Conservation (phyloP, 2,888 invertebrate genomes). For the Aleiodes leptofemur region DNA sequence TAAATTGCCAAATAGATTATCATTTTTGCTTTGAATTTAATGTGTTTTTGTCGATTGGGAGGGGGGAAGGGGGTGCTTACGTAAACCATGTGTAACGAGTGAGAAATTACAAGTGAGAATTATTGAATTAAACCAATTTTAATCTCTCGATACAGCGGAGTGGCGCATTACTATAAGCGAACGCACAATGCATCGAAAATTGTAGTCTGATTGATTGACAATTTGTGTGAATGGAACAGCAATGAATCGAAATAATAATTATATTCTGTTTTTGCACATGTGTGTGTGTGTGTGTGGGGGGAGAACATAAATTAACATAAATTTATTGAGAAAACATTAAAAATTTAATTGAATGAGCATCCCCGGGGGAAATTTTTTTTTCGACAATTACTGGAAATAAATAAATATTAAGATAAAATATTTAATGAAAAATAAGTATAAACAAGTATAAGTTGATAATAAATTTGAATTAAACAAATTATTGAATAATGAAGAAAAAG, state of each 20-base stretch:
- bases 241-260: slow-evolving; percentile 20
- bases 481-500: slow-evolving; percentile 36
- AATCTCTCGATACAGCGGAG: slow-evolving; percentile 11
- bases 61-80: slow-evolving; percentile 9
- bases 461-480: slow-evolving; percentile 39
- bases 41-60: background rate
- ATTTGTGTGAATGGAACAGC: slow-evolving; percentile 26
- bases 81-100: slow-evolving; percentile 2
- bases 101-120: slow-evolving; percentile 12
- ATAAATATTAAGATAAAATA: slow-evolving; percentile 36
- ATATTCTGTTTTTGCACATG: slow-evolving; percentile 19
- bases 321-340: slow-evolving; percentile 14
- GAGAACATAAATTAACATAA: slow-evolving; percentile 19
- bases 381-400: background rate
- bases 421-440: slow-evolving; percentile 31
- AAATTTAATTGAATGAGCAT: too few species aligned
- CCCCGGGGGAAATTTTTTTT: too few species aligned
- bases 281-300: too few species aligned
- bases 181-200: slow-evolving; percentile 54
- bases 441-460: slow-evolving; percentile 38
- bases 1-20: background rate
- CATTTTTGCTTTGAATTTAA: background rate
- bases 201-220: slow-evolving; percentile 41
- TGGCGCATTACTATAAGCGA: slow-evolving; percentile 40
- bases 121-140: slow-evolving; percentile 17